Conservation (phyloP, 2,888 invertebrate species). For the Acanthoscelides obtectus region DNA sequence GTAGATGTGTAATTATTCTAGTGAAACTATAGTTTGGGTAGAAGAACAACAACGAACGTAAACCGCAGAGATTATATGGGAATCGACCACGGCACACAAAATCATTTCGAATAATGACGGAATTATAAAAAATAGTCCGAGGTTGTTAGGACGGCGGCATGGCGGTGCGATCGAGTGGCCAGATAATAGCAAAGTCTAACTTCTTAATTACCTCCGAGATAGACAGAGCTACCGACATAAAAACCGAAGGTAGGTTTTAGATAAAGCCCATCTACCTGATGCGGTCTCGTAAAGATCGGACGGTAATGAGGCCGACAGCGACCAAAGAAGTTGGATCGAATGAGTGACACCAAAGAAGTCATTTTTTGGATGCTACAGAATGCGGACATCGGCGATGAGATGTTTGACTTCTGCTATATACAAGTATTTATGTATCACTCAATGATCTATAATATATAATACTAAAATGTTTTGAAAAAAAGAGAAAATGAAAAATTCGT, state of each 20-base stretch:
- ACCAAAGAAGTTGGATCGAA: neutral
- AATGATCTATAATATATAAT: no score
- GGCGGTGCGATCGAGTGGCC: constrained; percentile 21
- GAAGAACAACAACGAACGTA: neutral
- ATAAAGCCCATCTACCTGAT: constrained; percentile 22
- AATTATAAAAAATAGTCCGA: constrained; percentile 22
- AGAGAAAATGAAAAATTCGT: no score
- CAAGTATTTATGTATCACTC: no score
- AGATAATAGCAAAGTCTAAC: constrained; percentile 22
- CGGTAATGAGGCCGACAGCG: constrained; percentile 4
- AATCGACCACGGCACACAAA: constrained; percentile 7
- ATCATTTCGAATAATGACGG: constrained; percentile 21
- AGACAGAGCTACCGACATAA: constrained; percentile 12
- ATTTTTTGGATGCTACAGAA: no score
- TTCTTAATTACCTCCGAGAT: constrained; percentile 25
- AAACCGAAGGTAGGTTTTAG: constrained; percentile 21
- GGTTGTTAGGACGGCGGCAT: constrained; percentile 1
- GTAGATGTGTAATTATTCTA: neutral
- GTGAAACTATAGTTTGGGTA: neutral
- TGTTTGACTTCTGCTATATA: no score
- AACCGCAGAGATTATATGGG: neutral
- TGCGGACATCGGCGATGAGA: no score
- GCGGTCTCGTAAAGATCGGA: constrained; percentile 7
- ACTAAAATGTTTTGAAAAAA: no score
- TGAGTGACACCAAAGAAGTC: neutral